These are phyloP conservation scores for Sitophilus oryzae DNA, from an alignment of 1,140 invertebrate genomes.

Conservation along the genomic window DNA sequence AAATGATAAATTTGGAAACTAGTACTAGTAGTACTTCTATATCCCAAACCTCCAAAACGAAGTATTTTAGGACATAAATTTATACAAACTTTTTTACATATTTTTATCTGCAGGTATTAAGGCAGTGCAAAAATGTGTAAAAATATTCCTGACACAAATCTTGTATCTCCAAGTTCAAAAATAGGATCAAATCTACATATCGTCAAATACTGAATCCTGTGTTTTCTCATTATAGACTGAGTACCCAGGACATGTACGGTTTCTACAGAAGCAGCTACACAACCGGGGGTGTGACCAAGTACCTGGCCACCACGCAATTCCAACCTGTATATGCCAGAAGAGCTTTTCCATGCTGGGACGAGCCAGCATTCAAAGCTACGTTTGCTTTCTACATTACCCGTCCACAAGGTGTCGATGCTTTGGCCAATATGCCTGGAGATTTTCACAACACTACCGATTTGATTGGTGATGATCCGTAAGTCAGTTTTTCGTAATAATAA, in stretches of 20 bases:
- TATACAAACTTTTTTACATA: no score
- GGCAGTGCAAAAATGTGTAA: no score
- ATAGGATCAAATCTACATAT: no score
- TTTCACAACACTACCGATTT: background rate
- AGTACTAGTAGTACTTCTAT: no score
- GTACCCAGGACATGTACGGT: conserved; percentile 26
- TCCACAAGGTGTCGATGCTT: conserved; percentile 48
- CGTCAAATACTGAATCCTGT: no score
- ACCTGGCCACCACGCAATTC: conserved; percentile 69
- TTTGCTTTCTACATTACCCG: conserved; percentile 64
- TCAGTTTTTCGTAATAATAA: background rate
- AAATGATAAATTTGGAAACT: no score
- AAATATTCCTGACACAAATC: no score
- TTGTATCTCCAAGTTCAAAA: no score
- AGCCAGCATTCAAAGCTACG: conserved; percentile 72
- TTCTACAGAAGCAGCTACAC: conserved; percentile 29
- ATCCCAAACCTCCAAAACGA: no score
- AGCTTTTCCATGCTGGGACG: conserved; percentile 86
- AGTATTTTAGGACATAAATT: no score
- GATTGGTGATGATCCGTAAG: conserved; percentile 15
- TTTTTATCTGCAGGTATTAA: no score
- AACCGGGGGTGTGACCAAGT: conserved; percentile 11
- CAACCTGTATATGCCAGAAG: conserved; percentile 71
- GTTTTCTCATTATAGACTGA: no score
- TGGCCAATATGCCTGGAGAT: conserved; percentile 47